Base-by-base conservation (phyloP, 2,797 vertebrate species). In the Uromys caudimaculatus region DNA sequence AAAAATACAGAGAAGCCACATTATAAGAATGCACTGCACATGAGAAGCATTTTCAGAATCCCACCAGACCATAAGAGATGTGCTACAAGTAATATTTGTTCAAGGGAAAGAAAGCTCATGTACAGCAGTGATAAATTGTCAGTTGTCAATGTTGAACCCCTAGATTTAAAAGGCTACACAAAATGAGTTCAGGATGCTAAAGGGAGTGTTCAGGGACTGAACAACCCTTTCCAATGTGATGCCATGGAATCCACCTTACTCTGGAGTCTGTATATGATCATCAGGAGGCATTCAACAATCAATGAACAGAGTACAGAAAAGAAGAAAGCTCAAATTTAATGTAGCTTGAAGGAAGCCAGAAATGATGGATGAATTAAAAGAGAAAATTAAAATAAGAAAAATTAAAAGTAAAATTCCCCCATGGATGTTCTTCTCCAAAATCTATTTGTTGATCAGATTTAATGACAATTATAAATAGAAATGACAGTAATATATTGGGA, bases 221-320 rank as follows among this genome's bases (percentile, higher is more conserved):
- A 24, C 32, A 87, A 7, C 71, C 73, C 35, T 54, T 32, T 29
- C 47, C 64, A 12, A 21, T 60, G 3, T 83, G 62, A 91, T 76
- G 14, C 41, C 58, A 75, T 97, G 67, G 91, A 96, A 95, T 89
- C 69, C 58, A 17, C 95, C 32, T 50, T 97, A 79, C 54, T 13
- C 0, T 81, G 92, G 78, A 98, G 97, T 91, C 94, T 99, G 93
- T 99, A 98, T 97, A 98, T 98, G 82, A 97, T 99, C 50, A 98
- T 97, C 99, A 99, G 38, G 96, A 98, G 7, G 95, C 98, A 32
- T 95, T 99, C 84, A 98, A 98, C 85, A 98, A 98, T 92, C 98
- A 99, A 98, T 98, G 99, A 91, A 95, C 98, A 91, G 98, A 99
- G n/a, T 99, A 98, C 88, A 99, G 98, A 99, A 97, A 98, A 97